Base-by-base conservation (phyloP, 2,113 vertebrate genomes). In the Panthera uncia region DNA sequence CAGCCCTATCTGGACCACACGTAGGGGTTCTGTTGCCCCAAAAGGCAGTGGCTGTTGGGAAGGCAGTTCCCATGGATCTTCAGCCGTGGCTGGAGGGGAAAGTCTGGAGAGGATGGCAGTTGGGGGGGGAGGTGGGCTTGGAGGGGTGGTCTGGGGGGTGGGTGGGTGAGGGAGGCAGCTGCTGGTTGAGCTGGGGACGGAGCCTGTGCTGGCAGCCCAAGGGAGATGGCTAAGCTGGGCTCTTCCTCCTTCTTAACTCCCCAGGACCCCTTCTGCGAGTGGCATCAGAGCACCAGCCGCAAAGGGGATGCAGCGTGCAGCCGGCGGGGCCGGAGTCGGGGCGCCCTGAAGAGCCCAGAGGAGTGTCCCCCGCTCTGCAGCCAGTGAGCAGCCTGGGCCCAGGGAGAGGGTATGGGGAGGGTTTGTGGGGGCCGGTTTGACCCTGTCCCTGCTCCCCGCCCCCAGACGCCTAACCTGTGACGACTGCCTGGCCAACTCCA, bases 401-500 rank as follows among this genome's bases (percentile, higher is more conserved):
- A 2, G 96, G 55, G 45, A 38, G 50, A 7, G 3, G 45, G 25
- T 7, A 25, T 11, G 5, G 9, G 25, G 45, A 6, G 15, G 16
- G 7, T 10, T 38, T 10, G 0, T 10, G 1, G 21, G 41, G 2
- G 3, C 14, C 5, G 3, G 7, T 2, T 19, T 89, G 90, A 96
- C 55, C 55, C 12, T 4, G 55, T 2, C 14, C 36, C 52, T 0
- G 0, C 50, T 68, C 36, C 45, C 96, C 2, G 25, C 19, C 93
- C n/a, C 15, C 93, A 99, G 99, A 98, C 99, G 99, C 36, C 99
- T 96, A 97, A 99, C 99, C 0, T 99, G 99, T 87, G 98, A 98
- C 0, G 99, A 99, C 89, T 99, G 99, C 96, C 98, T 99, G 78
- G 99, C 99, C 80, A 99, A 99, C 98, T 99, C 99, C 27, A 99